Percentiles rank a stretch among this genome's conserved stretches.
These are phyloP conservation scores for Sebastiscus tertius DNA, from an alignment of 2,797 vertebrate species.

Conservation along the genomic window DNA sequence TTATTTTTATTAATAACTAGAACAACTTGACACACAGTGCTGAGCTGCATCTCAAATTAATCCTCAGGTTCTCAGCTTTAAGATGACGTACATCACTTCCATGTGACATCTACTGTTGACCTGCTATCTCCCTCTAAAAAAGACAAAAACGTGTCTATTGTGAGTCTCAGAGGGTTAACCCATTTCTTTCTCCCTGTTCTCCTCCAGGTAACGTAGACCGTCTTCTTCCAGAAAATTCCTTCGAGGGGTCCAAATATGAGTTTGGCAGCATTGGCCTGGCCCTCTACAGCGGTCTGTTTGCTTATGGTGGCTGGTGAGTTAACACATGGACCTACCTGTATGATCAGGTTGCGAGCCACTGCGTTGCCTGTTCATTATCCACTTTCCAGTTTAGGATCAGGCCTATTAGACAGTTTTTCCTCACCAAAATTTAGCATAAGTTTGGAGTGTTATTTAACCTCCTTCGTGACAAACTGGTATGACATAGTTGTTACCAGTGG, in stretches of 20 bases:
- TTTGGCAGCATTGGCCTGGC: conserved; percentile 95
- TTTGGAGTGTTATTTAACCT: no score
- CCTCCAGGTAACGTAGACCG: conserved; percentile 79
- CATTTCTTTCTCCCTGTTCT: not conserved
- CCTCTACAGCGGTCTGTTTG: conserved; percentile 95
- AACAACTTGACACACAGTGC: no score
- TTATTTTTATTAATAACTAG: no score
- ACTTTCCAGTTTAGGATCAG: not conserved
- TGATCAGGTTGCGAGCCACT: not conserved
- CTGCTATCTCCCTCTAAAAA: no score
- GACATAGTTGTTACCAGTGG: no score
- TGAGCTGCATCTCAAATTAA: no score
- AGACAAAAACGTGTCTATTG: no score
- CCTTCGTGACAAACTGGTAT: no score
- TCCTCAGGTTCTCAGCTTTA: no score
- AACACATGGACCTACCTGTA: not conserved
- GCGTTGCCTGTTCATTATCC: not conserved
- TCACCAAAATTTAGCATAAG: no score
- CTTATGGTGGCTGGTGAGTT: conserved; percentile 96
- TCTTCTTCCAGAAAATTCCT: conserved; percentile 88
- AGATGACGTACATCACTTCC: no score
- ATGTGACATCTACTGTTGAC: no score
- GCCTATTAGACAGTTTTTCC: not conserved
- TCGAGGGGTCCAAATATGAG: conserved; percentile 85
- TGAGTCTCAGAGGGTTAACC: not conserved